Base-by-base conservation (phyloP, 2,113 vertebrate species). In the Capreolus pygargus region DNA sequence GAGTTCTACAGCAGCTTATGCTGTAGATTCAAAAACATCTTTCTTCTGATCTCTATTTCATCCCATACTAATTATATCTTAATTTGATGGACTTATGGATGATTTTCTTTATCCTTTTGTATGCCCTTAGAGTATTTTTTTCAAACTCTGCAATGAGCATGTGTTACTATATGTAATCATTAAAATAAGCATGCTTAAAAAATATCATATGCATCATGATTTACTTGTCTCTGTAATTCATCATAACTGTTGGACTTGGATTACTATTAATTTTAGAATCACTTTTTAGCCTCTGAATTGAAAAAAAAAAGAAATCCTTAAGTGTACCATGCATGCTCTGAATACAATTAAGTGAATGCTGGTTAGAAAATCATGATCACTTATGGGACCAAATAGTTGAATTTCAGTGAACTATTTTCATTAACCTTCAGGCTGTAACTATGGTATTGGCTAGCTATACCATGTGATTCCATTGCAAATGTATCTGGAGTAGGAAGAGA, bases 71-170 rank as follows among this genome's bases (percentile, higher is more conserved):
- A 89, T 94, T 84, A 76, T 45, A 16, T 79, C 16, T 89, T 94
- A 94, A 95, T 52, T 0, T 89, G 33, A 36, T 43, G 6, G 6
- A 27, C 17, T 94, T 97, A 55, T 43, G 12, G 15, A 33, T 86
- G 14, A 86, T 94, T 94, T 97, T 86, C 11, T 6, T 94, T 94
- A 96, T 70, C 43, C 57, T 83, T 95, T 91, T n/a, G 2, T 27
- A 70, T 70, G 8, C 6, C 33, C 9, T 92, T 7, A 79, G 47
- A 45, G 17, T 67, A 89, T 61, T 61, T 47, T 61, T 57, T 79
- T 60, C 27, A 91, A 54, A 95, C 7, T n/a, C 28, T 82, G 2
- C 13, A 43, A 8, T 78, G 45, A 89, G 36, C 21, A 78, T 93
- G 10, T 89, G 43, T 95, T 85, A 52, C 30, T 89, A 16, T 17